Evolutionary conservation across 2,888 invertebrate genomes (phyloP).

Genomic region (Salticus scenicus): DNA sequence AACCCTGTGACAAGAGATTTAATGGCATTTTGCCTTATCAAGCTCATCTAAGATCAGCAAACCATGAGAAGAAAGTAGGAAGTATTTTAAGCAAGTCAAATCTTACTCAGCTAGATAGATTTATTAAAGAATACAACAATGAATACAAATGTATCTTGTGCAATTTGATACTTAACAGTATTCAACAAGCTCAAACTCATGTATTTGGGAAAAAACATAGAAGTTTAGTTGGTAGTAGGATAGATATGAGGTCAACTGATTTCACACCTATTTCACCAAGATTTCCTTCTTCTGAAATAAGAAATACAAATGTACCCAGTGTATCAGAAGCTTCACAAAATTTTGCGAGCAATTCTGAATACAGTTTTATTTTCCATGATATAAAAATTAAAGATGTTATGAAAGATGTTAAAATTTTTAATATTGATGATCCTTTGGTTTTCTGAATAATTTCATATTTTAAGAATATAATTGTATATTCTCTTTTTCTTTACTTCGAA

Average conservation of each 20-base stretch:
- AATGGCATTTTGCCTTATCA: neutral
- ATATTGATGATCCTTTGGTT: constrained; percentile 1
- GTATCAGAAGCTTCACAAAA: too few relatives aligned
- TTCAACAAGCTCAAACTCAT: constrained; percentile 1
- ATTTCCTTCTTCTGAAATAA: too few relatives aligned
- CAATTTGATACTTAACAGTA: neutral
- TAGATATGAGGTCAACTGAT: too few relatives aligned
- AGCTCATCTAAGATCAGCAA: neutral
- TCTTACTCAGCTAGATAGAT: neutral
- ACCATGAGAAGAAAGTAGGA: neutral
- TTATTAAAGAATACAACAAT: neutral
- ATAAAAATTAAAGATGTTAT: neutral
- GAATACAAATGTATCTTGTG: neutral
- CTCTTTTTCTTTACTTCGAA: too few relatives aligned
- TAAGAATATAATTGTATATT: too few relatives aligned
- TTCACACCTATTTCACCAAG: too few relatives aligned
- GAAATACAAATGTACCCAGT: too few relatives aligned
- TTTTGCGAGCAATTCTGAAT: neutral
- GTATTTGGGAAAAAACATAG: neutral
- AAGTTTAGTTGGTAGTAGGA: neutral
- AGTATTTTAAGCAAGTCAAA: neutral
- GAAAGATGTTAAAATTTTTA: neutral
- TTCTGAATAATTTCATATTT: neutral
- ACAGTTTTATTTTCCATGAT: neutral
- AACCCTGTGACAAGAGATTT: neutral